These are phyloP conservation scores for Neomorphus geoffroyi DNA, from an alignment of 2,797 vertebrate genomes.

Conservation along the genomic window DNA sequence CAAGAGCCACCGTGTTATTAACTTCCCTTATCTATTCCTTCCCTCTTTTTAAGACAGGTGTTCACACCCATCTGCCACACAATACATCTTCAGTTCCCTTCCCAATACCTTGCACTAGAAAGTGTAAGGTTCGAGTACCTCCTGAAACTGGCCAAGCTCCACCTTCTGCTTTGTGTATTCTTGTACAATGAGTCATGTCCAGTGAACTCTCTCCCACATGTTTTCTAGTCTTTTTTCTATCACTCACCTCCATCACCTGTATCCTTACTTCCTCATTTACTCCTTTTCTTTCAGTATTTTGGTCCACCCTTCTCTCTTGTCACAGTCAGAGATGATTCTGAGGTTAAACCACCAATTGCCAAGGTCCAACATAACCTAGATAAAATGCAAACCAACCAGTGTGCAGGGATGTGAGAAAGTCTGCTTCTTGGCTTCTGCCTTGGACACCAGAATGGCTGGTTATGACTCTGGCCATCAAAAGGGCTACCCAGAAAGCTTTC, in stretches of 20 bases:
- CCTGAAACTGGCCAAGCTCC: not conserved
- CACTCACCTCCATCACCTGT: not conserved
- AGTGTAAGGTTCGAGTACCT: not conserved
- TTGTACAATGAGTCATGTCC: not conserved
- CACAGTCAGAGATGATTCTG: not conserved
- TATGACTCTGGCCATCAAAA: not conserved
- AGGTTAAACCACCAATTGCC: not conserved
- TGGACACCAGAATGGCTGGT: not conserved
- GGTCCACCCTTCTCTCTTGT: not conserved
- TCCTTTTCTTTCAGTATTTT: not conserved
- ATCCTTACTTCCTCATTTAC: not conserved
- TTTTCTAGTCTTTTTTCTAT: not conserved
- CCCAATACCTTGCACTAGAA: not conserved
- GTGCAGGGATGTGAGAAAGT: not conserved
- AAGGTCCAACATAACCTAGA: not conserved
- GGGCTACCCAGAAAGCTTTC: not conserved
- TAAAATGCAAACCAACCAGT: not conserved
- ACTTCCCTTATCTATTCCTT: conserved; percentile 2
- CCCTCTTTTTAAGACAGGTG: not conserved
- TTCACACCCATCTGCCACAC: conserved; percentile 28
- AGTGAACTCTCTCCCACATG: not conserved
- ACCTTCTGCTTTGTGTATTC: not conserved
- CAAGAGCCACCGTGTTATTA: conserved; percentile 21
- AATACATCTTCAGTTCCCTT: not conserved
- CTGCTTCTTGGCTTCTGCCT: not conserved